These are phyloP conservation scores for Macrophya annulata DNA, from an alignment of 2,888 invertebrate genomes.

Conservation along the genomic window DNA sequence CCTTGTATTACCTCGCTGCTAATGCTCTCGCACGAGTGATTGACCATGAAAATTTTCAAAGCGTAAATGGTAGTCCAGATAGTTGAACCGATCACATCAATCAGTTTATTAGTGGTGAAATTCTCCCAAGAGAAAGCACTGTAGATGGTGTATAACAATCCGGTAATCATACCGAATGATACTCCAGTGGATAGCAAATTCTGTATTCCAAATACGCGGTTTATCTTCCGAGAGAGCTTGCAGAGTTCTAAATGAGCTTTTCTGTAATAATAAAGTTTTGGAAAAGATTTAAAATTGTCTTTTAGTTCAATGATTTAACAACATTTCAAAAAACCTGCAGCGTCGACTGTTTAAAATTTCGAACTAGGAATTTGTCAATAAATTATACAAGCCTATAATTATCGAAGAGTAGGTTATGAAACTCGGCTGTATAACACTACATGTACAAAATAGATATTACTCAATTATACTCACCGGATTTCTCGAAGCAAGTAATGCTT, in stretches of 20 bases:
- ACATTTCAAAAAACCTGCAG: too few species aligned
- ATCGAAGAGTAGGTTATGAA: too few species aligned
- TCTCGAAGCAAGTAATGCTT: neutral
- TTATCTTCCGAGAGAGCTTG: neutral
- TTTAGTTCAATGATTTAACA: neutral
- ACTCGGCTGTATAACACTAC: too few species aligned
- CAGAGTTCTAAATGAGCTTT: constrained; percentile 27
- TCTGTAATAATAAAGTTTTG: neutral
- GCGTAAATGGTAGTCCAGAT: constrained; percentile 5
- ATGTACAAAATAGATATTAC: too few species aligned
- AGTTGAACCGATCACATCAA: neutral
- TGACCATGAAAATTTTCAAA: constrained; percentile 25
- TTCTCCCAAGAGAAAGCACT: neutral
- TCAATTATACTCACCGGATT: constrained; percentile 2
- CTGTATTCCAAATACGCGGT: constrained; percentile 14
- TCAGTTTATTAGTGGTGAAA: too few species aligned
- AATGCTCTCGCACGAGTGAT: neutral
- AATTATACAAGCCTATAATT: too few species aligned
- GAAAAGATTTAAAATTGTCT: too few species aligned
- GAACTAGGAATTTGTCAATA: too few species aligned
- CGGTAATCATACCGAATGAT: neutral
- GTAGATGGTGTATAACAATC: constrained; percentile 13
- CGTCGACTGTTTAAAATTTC: too few species aligned
- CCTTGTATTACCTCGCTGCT: constrained; percentile 39
- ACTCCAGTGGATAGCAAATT: constrained; percentile 8